These are phyloP conservation scores for Drosophila quinaria DNA, from an alignment of 2,888 invertebrate genomes.

Conservation along the genomic window DNA sequence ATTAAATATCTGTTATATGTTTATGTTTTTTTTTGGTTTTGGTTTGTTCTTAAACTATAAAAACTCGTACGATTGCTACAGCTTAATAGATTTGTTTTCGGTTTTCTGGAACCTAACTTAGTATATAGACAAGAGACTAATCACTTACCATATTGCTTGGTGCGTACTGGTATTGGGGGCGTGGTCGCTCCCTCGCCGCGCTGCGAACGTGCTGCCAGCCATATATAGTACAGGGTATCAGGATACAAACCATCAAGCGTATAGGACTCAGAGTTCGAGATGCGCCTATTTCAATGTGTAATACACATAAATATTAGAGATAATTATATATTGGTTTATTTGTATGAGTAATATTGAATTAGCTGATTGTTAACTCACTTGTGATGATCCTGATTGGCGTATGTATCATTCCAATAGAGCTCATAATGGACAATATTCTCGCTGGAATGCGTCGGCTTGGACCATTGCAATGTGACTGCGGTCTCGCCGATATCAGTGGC, in stretches of 20 bases:
- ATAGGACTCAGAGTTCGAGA: slow-evolving; percentile 93
- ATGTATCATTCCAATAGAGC: slow-evolving; percentile 98
- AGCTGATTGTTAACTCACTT: slow-evolving; percentile 87
- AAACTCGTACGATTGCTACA: slow-evolving; percentile 69
- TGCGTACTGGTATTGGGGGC: slow-evolving; percentile 96
- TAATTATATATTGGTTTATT: slow-evolving; percentile 12
- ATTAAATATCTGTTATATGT: slow-evolving; percentile 38
- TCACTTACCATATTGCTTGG: slow-evolving; percentile 98
- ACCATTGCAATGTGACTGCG: slow-evolving; percentile 96
- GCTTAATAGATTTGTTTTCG: slow-evolving; percentile 47
- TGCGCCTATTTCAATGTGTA: slow-evolving; percentile 86
- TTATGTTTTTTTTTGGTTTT: slow-evolving; percentile 6
- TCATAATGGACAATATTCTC: slow-evolving; percentile 98
- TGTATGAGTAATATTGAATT: slow-evolving; percentile 15
- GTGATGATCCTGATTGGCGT: slow-evolving; percentile 95
- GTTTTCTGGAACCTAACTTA: slow-evolving; percentile 54
- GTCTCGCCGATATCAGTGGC: slow-evolving; percentile 95
- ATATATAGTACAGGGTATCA: slow-evolving; percentile 98
- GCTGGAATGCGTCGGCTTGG: slow-evolving; percentile 95
- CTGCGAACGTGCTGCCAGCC: slow-evolving; percentile 97
- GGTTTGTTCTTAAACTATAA: slow-evolving; percentile 64
- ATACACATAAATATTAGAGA: not conserved
- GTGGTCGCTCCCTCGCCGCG: slow-evolving; percentile 98
- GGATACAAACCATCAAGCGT: slow-evolving; percentile 96
- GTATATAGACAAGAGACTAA: slow-evolving; percentile 11